Base-by-base conservation (phyloP, 2,888 invertebrate genomes). In the Helleia helle region DNA sequence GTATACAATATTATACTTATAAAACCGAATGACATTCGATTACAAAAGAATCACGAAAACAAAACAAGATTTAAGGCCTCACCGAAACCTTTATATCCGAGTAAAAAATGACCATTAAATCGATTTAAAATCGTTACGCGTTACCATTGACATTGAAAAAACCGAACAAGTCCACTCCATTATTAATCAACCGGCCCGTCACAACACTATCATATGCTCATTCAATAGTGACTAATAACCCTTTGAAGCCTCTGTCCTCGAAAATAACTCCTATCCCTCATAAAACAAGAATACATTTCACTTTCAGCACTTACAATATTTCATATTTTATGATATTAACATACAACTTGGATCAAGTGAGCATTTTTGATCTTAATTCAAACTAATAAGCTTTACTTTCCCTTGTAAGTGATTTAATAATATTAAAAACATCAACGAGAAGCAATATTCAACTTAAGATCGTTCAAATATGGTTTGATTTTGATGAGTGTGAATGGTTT, bases 181-280 rank as follows among this genome's bases (percentile, higher is more conserved):
- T 81, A 84, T 81, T 83, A 81, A 83, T 84, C 84, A 81, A 73
- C 66, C 48, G 60, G 66, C 74, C 73, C 79, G 84, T 83, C 84
- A 84, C 70, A 83, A 83, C 81, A 83, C 71, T 71, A 70, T 70
- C 75, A 83, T 81, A 80, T 72, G 66, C 71, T 77, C 71, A 74
- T 71, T 76, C 73, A 73, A 72, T 75, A 73, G 73, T 65, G 74
- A 74, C 79, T 73, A 73, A 71, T 80, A 75, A 62, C 56, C 62
- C 66, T 63, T 50, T 44, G 22, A 24, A 22, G 18, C 38, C 22
- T 18, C 2, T 2, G 9, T 18, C 11, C 7, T 3, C 22, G 4
- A 34, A 12, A 17, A 12, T 22, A 8, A 15, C 24, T 24, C 3
- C 1, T 30, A 24, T 18, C 9, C n/a, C n/a, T n/a, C n/a, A n/a